Conservation (phyloP, 2,797 vertebrate species). For the Neoniphon sammara region DNA sequence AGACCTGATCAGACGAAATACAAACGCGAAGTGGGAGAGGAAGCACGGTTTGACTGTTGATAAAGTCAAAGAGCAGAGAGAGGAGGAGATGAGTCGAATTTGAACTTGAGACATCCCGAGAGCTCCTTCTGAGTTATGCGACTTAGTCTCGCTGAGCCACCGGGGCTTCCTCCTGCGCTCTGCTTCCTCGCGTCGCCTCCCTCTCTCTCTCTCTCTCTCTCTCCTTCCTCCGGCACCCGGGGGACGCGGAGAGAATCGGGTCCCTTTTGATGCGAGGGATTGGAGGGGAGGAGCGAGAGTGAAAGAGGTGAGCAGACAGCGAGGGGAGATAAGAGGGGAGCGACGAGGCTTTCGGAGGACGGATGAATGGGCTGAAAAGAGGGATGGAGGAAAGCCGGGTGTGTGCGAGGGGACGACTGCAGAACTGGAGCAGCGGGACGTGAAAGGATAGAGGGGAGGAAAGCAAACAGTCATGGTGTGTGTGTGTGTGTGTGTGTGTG, state of each 20-base stretch:
- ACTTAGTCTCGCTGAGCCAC: too few species aligned
- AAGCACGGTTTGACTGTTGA: too few species aligned
- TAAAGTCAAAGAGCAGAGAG: too few species aligned
- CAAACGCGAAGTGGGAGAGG: too few species aligned
- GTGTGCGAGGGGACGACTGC: neutral
- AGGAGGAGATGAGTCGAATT: too few species aligned
- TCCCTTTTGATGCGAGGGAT: slow-evolving; percentile 41
- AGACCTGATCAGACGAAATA: too few species aligned
- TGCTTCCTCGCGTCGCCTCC: slow-evolving; percentile 25
- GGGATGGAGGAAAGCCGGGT: slow-evolving; percentile 6
- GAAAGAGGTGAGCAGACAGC: slow-evolving; percentile 51
- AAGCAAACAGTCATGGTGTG: neutral
- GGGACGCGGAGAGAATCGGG: slow-evolving; percentile 11
- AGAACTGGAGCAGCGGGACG: neutral
- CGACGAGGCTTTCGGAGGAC: slow-evolving; percentile 30
- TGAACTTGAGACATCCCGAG: too few species aligned
- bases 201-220: slow-evolving; percentile 21
- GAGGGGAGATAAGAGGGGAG: slow-evolving; percentile 48
- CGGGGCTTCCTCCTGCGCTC: too few species aligned
- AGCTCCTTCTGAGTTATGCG: too few species aligned
- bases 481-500: slow-evolving; percentile 6
- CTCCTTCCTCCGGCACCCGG: neutral
- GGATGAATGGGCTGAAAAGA: slow-evolving; percentile 42
- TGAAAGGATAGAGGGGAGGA: neutral
- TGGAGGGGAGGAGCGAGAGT: slow-evolving; percentile 26